Conservation (phyloP, 2,113 vertebrate species). For the Natator depressus region DNA sequence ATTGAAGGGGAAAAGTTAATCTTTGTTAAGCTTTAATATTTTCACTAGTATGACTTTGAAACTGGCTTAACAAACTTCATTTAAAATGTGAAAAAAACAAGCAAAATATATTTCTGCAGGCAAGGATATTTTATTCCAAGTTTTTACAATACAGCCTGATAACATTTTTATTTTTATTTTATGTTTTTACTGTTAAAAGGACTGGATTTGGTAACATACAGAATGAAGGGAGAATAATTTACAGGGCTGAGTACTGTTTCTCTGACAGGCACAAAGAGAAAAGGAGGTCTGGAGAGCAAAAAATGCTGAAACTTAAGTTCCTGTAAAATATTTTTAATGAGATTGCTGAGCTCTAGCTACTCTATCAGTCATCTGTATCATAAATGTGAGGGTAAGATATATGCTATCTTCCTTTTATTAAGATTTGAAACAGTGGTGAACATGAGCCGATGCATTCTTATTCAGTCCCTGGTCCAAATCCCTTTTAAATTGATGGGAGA, state of each 20-base stretch:
- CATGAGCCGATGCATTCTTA: neutral
- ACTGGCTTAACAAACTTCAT: neutral
- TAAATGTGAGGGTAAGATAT: neutral
- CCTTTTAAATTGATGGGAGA: neutral
- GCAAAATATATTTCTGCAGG: neutral
- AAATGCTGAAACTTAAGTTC: neutral
- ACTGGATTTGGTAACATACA: neutral
- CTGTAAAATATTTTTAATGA: neutral
- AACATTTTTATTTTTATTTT: conserved; percentile 40
- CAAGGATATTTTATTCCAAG: neutral
- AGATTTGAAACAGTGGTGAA: neutral
- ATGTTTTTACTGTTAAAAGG: conserved; percentile 13
- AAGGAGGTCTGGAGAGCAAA: neutral
- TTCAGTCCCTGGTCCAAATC: neutral
- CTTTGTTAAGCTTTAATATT: neutral
- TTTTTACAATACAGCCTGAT: conserved; percentile 26
- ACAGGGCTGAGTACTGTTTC: neutral
- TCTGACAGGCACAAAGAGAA: neutral
- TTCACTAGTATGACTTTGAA: neutral
- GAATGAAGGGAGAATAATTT: neutral
- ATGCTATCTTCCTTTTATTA: neutral
- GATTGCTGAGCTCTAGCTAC: neutral
- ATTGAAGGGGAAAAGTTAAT: neutral
- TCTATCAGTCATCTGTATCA: fast-evolving
- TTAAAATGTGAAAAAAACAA: neutral